Percentiles rank a stretch among this genome's conserved stretches.
Conservation (phyloP, 2,888 invertebrate genomes). For the Diadromus collaris region DNA sequence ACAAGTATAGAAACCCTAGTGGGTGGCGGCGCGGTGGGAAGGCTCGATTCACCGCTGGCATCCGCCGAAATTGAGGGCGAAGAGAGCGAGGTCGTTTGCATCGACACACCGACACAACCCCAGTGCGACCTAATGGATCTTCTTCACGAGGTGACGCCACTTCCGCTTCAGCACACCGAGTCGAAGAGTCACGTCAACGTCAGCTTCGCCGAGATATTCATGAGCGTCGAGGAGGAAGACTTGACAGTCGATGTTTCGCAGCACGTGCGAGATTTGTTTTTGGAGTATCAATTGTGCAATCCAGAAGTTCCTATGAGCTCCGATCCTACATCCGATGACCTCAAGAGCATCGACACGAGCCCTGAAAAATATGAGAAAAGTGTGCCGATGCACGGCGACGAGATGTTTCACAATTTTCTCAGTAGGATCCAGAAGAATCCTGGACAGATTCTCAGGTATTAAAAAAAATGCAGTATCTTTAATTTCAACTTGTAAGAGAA, state of each 20-base stretch:
- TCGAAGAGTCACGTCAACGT: constrained; percentile 73
- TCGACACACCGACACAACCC: constrained; percentile 88
- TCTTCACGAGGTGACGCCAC: constrained; percentile 84
- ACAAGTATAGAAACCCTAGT: constrained; percentile 77
- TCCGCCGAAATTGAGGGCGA: constrained; percentile 93
- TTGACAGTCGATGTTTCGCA: constrained; percentile 79
- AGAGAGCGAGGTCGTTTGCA: constrained; percentile 88
- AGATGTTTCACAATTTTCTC: constrained; percentile 90
- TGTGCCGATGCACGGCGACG: constrained; percentile 90
- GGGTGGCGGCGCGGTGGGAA: constrained; percentile 82
- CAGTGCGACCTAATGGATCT: constrained; percentile 86
- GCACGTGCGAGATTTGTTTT: constrained; percentile 84
- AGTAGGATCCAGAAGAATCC: constrained; percentile 88
- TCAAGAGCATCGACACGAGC: constrained; percentile 75
- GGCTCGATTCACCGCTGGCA: constrained; percentile 83
- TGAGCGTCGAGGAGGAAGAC: constrained; percentile 84
- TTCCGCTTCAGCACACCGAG: constrained; percentile 79
- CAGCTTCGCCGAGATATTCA: constrained; percentile 81
- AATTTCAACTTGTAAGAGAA: background rate
- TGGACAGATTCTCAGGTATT: constrained; percentile 90
- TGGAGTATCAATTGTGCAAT: constrained; percentile 83
- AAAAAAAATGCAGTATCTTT: constrained; percentile 20
- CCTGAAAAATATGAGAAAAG: constrained; percentile 90
- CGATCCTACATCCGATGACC: constrained; percentile 68
- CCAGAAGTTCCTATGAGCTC: constrained; percentile 67